These are phyloP conservation scores for Conger conger DNA, from an alignment of 2,113 vertebrate species.

Conservation along the genomic window DNA sequence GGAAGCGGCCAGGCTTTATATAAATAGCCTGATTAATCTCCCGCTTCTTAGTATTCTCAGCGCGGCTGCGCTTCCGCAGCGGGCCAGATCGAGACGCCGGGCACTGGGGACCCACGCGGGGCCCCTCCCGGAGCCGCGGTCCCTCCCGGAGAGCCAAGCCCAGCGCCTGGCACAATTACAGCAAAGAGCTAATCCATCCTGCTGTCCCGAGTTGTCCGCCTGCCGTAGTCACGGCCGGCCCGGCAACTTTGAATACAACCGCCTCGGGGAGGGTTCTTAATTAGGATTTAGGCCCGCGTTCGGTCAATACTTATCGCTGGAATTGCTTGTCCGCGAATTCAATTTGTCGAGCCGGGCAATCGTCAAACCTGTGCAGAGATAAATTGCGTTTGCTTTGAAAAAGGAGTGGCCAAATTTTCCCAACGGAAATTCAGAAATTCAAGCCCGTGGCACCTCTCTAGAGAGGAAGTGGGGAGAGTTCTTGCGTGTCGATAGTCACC, in stretches of 20 bases:
- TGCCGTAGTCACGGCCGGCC: not conserved
- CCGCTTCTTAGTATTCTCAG: slow-evolving; percentile 4
- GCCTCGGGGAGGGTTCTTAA: not conserved
- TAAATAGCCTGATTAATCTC: slow-evolving; percentile 18
- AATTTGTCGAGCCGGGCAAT: not conserved
- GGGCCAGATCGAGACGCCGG: not conserved
- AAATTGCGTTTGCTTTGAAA: too few relatives aligned
- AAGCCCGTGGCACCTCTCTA: too few relatives aligned
- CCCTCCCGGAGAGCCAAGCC: not conserved
- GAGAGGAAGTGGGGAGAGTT: too few relatives aligned
- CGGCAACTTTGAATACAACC: not conserved
- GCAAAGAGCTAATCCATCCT: not conserved
- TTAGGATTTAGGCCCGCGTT: not conserved
- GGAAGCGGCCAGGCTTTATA: slow-evolving; percentile 19
- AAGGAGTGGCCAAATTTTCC: too few relatives aligned
- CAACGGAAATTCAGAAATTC: too few relatives aligned
- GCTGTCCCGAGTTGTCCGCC: not conserved
- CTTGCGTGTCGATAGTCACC: too few relatives aligned
- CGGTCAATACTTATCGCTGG: not conserved
- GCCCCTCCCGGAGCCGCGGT: not conserved
- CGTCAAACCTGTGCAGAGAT: not conserved
- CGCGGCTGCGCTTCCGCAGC: not conserved
- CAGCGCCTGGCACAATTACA: not conserved
- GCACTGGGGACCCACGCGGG: not conserved
- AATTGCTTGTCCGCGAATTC: not conserved